Conservation (phyloP, 2,797 vertebrate genomes). For the Enteromius treurensis region DNA sequence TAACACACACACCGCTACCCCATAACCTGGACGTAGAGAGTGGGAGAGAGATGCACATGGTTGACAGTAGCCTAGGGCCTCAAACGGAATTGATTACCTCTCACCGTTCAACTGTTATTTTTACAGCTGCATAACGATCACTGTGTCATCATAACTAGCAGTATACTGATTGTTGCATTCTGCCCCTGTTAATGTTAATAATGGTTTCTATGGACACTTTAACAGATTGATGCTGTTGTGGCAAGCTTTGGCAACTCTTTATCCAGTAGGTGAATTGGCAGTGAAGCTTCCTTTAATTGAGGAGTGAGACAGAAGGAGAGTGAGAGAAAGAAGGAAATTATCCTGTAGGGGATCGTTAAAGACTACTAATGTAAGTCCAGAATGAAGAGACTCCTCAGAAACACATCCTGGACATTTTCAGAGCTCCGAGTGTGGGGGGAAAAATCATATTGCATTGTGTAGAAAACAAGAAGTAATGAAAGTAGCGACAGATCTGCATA, state of each 20-base stretch:
- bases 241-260: constrained; percentile 33
- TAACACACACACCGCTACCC: neutral
- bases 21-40: constrained; percentile 33
- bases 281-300: constrained; percentile 13
- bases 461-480: neutral
- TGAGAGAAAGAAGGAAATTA: constrained; percentile 21
- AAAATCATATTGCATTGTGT: neutral
- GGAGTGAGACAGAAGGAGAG: constrained; percentile 31
- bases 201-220: constrained; percentile 19
- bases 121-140: constrained; percentile 10
- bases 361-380: constrained; percentile 51
- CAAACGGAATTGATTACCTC: constrained; percentile 29
- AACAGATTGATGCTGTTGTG: constrained; percentile 27
- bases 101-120: constrained; percentile 9
- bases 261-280: constrained; percentile 27
- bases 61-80: constrained; percentile 33
- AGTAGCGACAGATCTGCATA: neutral
- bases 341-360: constrained; percentile 63
- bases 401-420: constrained; percentile 45
- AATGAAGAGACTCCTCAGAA: constrained; percentile 33
- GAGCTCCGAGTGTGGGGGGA: constrained; percentile 12
- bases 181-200: neutral
- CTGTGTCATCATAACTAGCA: constrained; percentile 16
- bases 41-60: constrained; percentile 1
- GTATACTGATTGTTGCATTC: neutral